Evolutionary conservation across 92 coral and sea anemone species (phyloP).

Genomic region (Pocillopora grandis): DNA sequence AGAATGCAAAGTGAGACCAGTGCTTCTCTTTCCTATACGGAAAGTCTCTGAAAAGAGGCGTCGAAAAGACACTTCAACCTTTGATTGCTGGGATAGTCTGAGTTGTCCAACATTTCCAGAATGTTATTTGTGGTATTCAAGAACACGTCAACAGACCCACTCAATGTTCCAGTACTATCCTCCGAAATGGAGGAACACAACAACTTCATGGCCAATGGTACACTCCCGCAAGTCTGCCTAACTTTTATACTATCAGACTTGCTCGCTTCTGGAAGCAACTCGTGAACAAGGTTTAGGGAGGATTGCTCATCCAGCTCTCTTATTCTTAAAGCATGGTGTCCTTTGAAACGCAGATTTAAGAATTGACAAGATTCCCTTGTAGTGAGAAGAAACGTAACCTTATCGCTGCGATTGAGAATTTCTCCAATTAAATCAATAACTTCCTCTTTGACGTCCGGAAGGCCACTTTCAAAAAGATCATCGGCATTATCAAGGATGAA

Average conservation of each 20-base stretch:
- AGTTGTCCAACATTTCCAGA: slow-evolving; percentile 34
- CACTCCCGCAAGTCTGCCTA: slow-evolving; percentile 28
- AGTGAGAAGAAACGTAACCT: slow-evolving; percentile 18
- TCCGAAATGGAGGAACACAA: slow-evolving; percentile 27
- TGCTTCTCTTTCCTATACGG: slow-evolving; percentile 26
- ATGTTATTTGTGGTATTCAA: neutral
- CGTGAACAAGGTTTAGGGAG: neutral
- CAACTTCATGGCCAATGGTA: slow-evolving; percentile 41
- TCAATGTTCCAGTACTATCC: neutral
- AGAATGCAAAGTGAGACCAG: slow-evolving; percentile 36
- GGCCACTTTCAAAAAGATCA: slow-evolving; percentile 31
- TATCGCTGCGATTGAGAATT: slow-evolving; percentile 20
- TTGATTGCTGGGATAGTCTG: slow-evolving; percentile 18
- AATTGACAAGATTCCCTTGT: slow-evolving; percentile 31
- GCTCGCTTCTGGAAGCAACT: slow-evolving; percentile 9
- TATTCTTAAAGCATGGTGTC: slow-evolving; percentile 23
- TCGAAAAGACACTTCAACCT: slow-evolving; percentile 32
- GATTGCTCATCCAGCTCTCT: slow-evolving; percentile 11
- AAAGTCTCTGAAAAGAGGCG: slow-evolving; percentile 33
- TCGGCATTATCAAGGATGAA: slow-evolving; percentile 48
- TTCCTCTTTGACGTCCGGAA: slow-evolving; percentile 27
- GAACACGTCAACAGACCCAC: neutral
- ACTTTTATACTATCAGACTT: neutral
- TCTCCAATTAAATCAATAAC: slow-evolving; percentile 24
- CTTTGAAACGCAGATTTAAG: slow-evolving; percentile 4